These are phyloP conservation scores for Hydropsyche betteni DNA, from an alignment of 2,888 invertebrate species.

Conservation along the genomic window DNA sequence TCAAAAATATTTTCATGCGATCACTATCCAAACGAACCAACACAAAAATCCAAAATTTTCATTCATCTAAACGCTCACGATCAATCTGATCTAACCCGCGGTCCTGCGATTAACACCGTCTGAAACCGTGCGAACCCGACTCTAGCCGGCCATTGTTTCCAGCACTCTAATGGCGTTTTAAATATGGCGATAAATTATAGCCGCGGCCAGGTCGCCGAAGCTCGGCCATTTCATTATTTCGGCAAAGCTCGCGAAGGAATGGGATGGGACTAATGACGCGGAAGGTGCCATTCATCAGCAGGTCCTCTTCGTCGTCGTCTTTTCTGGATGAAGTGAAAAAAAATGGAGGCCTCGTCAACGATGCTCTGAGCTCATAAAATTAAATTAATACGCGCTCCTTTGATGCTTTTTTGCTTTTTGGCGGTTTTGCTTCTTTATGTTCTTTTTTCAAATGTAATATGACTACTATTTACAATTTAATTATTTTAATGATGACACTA, in stretches of 20 bases:
- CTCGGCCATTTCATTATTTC: constrained; percentile 8
- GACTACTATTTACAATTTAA: no score
- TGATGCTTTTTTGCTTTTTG: constrained; percentile 1
- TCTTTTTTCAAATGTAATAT: no score
- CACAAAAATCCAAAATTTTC: no score
- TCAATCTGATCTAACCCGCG: background rate
- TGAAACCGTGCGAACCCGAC: constrained; percentile 2
- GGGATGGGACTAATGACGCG: constrained; percentile 13
- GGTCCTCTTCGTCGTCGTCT: background rate
- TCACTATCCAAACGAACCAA: no score
- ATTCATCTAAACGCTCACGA: no score
- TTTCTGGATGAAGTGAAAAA: background rate
- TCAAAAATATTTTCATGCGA: no score
- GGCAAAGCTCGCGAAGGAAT: background rate
- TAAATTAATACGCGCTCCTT: constrained; percentile 11
- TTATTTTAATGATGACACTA: no score
- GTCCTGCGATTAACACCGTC: background rate
- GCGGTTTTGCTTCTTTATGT: background rate
- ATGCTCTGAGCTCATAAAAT: background rate
- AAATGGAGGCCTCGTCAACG: no score
- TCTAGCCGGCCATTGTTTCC: constrained; percentile 10
- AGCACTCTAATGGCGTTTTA: constrained; percentile 29
- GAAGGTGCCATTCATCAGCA: constrained; percentile 23
- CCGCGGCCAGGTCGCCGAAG: background rate
- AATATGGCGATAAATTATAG: constrained; percentile 24